Base-by-base conservation (phyloP, 2,113 vertebrate genomes). In the Emberiza fucata region DNA sequence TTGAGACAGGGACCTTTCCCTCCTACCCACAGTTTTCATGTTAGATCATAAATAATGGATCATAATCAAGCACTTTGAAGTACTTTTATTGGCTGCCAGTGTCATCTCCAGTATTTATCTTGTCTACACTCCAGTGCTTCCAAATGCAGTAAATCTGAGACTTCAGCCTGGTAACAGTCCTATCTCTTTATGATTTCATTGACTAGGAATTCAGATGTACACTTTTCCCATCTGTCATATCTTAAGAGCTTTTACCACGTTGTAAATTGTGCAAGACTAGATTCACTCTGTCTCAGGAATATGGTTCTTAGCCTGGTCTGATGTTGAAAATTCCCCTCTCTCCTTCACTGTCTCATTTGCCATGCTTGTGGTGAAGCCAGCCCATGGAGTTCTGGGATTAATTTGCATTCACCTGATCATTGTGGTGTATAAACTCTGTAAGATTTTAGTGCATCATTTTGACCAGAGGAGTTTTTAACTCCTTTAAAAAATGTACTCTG, bases 101-200 rank as follows among this genome's bases (percentile, higher is more conserved):
- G 54, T 95, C 88, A 83, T 75, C 79, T 78, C 35, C 72, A 88
- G 68, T 80, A 90, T 95, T 92, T 93, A 51, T 78, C 68, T 81
- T 86, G 75, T 81, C 90, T 92, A 19, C 17, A 22, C 79, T 84
- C 75, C 29, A 56, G 50, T 71, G 44, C 88, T 95, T 92, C 50
- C 51, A 92, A 71, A 86, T 57, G 76, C 7, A 5, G 56, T 86
- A 92, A 70, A 86, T 88, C 59, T 90, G 61, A 70, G 35, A n/a
- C 57, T 64, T 9, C 4, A 51, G 51, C 17, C 68, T 90, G 39
- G 19, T 70, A 68, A 8, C 44, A 70, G 19, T 50, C 31, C 69
- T 60, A 18, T 61, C n/a, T 91, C 48, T 91, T 91, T 64, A 66
- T 69, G 33, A 51, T 78, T 61, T 80, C n/a, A 42, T 66, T 85